Conservation (phyloP, 92 coral and sea anemone species). For the Epizoanthus rinbou region DNA sequence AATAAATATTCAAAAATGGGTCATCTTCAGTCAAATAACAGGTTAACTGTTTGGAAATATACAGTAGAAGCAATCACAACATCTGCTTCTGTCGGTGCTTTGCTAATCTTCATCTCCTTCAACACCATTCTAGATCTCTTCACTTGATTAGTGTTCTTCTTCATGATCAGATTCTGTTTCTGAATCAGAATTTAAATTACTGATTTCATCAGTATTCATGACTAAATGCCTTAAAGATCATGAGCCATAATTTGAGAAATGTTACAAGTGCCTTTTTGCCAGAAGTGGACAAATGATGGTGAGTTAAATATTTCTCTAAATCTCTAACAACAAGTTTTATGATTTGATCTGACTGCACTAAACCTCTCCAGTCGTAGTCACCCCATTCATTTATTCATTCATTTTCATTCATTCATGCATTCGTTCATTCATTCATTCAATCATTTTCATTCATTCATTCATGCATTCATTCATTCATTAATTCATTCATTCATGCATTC, state of each 20-base stretch:
- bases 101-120: background rate
- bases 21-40: constrained; percentile 10
- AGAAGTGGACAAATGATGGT: constrained; percentile 43
- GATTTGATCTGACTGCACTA: constrained; percentile 31
- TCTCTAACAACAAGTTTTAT: constrained; percentile 37
- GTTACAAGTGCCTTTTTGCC: constrained; percentile 41
- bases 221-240: constrained; percentile 44
- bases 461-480: too few relatives aligned
- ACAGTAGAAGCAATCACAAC: constrained; percentile 20
- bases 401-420: too few relatives aligned
- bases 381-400: too few relatives aligned
- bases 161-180: constrained; percentile 9
- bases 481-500: too few relatives aligned
- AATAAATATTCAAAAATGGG: background rate
- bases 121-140: constrained; percentile 10
- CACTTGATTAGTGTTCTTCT: constrained; percentile 10
- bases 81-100: constrained; percentile 24
- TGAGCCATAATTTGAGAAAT: constrained; percentile 31
- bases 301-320: constrained; percentile 29
- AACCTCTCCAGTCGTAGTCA: too few relatives aligned
- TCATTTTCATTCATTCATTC: too few relatives aligned
- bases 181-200: constrained; percentile 11
- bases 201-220: constrained; percentile 37
- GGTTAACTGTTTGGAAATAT: constrained; percentile 26
- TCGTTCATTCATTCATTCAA: too few relatives aligned